These are phyloP conservation scores for Calyptommatus sinebrachiatus DNA, from an alignment of 2,113 vertebrate species.

Conservation along the genomic window DNA sequence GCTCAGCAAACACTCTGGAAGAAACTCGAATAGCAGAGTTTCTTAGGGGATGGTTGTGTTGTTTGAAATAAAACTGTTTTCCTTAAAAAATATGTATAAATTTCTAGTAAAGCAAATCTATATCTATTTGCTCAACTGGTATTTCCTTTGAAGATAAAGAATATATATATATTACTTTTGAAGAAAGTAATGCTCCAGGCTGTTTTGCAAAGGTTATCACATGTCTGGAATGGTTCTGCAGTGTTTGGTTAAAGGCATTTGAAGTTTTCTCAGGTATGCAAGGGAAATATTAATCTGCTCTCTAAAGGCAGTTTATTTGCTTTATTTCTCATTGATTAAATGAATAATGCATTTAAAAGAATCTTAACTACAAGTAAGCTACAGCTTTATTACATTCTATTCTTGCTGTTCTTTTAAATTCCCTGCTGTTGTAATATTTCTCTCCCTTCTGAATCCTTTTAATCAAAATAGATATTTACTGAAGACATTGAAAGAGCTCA, in stretches of 20 bases:
- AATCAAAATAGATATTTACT: background rate
- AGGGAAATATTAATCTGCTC: slow-evolving; percentile 25
- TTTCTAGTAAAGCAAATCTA: slow-evolving; percentile 50
- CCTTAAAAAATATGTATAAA: slow-evolving; percentile 34
- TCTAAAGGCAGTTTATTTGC: slow-evolving; percentile 26
- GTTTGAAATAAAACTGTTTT: slow-evolving; percentile 49
- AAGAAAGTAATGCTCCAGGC: slow-evolving; percentile 39
- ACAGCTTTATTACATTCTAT: background rate
- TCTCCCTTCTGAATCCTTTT: background rate
- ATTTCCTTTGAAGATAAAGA: slow-evolving; percentile 56
- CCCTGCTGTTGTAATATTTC: background rate
- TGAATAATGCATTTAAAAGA: slow-evolving; percentile 9
- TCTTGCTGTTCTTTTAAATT: background rate
- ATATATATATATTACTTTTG: slow-evolving; percentile 20
- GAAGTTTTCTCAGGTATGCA: slow-evolving; percentile 41
- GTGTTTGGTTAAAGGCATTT: slow-evolving; percentile 52
- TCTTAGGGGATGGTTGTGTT: slow-evolving; percentile 38
- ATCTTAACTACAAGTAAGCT: slow-evolving; percentile 12
- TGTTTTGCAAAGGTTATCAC: slow-evolving; percentile 56
- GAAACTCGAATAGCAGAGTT: slow-evolving; percentile 23
- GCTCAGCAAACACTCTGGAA: background rate
- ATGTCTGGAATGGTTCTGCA: slow-evolving; percentile 52
- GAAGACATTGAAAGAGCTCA: background rate
- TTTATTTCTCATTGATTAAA: slow-evolving; percentile 22
- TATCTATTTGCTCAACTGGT: slow-evolving; percentile 47